Evolutionary conservation across 2,888 invertebrate species (phyloP), one percentile per base, ranked within the genome.

Genomic region (Eupithecia dodoneata): DNA sequence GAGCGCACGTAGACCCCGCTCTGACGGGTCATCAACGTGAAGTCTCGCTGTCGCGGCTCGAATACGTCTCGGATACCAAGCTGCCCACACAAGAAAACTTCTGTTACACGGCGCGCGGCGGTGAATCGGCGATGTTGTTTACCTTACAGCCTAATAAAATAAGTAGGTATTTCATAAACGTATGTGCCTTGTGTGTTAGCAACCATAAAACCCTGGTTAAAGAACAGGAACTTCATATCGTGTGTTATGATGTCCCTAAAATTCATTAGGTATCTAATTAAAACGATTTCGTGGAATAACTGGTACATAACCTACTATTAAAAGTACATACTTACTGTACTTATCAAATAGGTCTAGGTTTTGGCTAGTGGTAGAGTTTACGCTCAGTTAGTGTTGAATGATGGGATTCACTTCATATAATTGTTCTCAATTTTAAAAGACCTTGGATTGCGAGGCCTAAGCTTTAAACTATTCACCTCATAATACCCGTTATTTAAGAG

Each of bases 1-100:
- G 98, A 98, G 76, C 97, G 96, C 55, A 97, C 98, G 87, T 97
- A 98, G 77, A 98, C 96, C 63, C 97, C 96, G n/a, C 96, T 92
- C 86, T 97, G 97, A 41, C 95, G 95, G 49, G 98, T 98, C 98
- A 98, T 97, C 76, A 96, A 96, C 30, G 96, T 96, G 87, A 98
- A 97, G 92, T 98, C 97, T 4, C 97, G 97, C 80, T 97, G 96
- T 77, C 97, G 95, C 3, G 98, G 98, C 90, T 98, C 97, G 88
- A 98, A 98, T 70, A 98, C 97, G 86, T 97, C 97, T 81, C 96
- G 94, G 81, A 98, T 96, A 63, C 98, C 97, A 84, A 98, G 90
- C 98, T 98, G 91, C 59, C 13, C 13, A 76, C 52, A 41, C 6
- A 67, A 52, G 2, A 67, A 69, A 6, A n/a, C 44, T 69, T 69